Base-by-base conservation (phyloP, 23 tunicate species). In the Phallusia fumigata region DNA sequence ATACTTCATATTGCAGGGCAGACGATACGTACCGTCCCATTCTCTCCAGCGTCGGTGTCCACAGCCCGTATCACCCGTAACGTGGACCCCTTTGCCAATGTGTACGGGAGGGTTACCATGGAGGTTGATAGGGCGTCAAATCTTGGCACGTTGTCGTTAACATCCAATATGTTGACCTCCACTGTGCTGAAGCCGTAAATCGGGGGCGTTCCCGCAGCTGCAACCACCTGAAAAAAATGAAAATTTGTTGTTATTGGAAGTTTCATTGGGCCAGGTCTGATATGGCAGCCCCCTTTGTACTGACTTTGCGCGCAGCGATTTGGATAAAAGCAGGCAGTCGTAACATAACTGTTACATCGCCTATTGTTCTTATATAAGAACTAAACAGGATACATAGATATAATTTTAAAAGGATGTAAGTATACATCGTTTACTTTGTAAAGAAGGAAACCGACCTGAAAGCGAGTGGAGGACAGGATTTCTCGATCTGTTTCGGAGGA, bases 61-160 rank as follows among this genome's bases (percentile, higher is more conserved):
- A 65, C 31, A 12, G 85, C 97, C 31, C 64, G 32, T 24, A 87
- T 73, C 1, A 81, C 52, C 8, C 51, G n/a, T 18, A 92, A 30
- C 12, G 33, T 45, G 26, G 86, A 33, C 18, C 84, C 84, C 13
- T 45, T 22, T 31, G 44, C 31, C 19, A 80, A 36, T 0, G 88
- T 52, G 65, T 75, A 83, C 0, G 97, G 91, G 0, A 92, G 80
- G 0, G 88, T 76, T 24, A 92, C 47, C 5, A 80, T 65, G 44
- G 36, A 13, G 33, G 18, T 15, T 12, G 77, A 65, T 21, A 21
- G 33, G 10, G 64, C 84, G 40, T 52, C 26, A 32, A 92, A 83
- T 35, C 50, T 22, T 8, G 97, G 97, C 2, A 83, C 40, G 83
- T 92, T 92, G 80, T 92, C 97, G 82, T 92, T 92, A 50, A 92